Evolutionary conservation across 2,888 invertebrate genomes (phyloP), one percentile per base, ranked within the genome.

Genomic region (Drosophila mayaguana): DNA sequence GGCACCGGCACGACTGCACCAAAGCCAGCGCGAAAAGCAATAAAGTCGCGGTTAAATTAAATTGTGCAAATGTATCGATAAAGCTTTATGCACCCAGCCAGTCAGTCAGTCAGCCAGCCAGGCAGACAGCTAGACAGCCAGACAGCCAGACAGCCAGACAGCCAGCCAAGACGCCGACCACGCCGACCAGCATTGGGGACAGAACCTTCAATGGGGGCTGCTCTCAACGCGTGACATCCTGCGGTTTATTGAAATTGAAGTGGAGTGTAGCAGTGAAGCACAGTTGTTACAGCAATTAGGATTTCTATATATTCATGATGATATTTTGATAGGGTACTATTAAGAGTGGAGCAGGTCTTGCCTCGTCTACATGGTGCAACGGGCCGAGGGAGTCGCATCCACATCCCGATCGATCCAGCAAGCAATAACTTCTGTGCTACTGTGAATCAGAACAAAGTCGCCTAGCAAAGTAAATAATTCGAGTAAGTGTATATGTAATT

Each of bases 41-140:
- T 85, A 85, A 85, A 89, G 80, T 89, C 83, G 84, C 87, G 84
- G 84, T 80, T 81, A 87, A 89, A 81, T 83, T 86, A 88, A 87
- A 88, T 81, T 78, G 88, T 86, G 81, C 81, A 82, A 83, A 90
- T 83, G 78, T 88, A 85, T 84, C 83, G 85, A 88, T 83, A 82
- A 76, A 73, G 76, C 88, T 79, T 69, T 78, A 78, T 78, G 78
- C 78, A 67, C 16, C 62, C 75, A 64, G 54, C 25, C 59, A 67
- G 42, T 25, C 63, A 63, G 12, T n/a, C 50, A 51, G 50, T 1
- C 51, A 16, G 34, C 1, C 16, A 42, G 43, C 34, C 40, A 57
- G 2, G 22, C 64, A 62, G 16, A 20, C 50, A 42, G 48, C 1
- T 34, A 14, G 34, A 0, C 78, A 67, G 12, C 62, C 75, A 64